These are phyloP conservation scores for Isaurus tuberculatus DNA, from an alignment of 92 coral and sea anemone genomes.

Conservation along the genomic window DNA sequence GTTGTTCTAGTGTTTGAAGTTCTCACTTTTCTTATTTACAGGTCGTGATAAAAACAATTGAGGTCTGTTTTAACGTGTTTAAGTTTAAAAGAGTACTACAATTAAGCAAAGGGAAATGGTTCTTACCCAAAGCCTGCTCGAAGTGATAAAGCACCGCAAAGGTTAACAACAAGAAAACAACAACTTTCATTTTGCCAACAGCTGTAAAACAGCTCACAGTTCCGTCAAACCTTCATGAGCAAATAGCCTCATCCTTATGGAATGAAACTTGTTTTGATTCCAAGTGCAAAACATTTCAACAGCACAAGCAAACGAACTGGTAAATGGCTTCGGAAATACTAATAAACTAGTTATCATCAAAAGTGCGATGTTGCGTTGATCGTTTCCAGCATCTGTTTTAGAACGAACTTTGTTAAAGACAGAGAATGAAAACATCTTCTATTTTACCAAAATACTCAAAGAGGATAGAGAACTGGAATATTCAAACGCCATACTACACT, in stretches of 20 bases:
- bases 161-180: slow-evolving; percentile 12
- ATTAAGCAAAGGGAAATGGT: background rate
- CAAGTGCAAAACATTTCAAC: slow-evolving; percentile 25
- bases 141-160: slow-evolving; percentile 35
- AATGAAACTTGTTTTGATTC: slow-evolving; percentile 39
- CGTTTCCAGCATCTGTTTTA: too few relatives aligned
- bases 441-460: too few relatives aligned
- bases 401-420: too few relatives aligned
- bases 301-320: slow-evolving; percentile 47
- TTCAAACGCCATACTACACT: too few relatives aligned
- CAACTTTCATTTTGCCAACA: slow-evolving; percentile 43
- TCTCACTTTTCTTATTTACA: background rate
- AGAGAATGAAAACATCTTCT: background rate
- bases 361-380: too few relatives aligned
- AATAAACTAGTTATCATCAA: background rate
- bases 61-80: slow-evolving; percentile 2
- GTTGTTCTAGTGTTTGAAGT: too few relatives aligned
- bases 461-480: too few relatives aligned
- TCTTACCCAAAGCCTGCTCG: slow-evolving; percentile 7
- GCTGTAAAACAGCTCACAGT: slow-evolving; percentile 24
- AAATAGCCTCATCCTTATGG: slow-evolving; percentile 47
- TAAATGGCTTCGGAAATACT: background rate
- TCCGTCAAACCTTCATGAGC: slow-evolving; percentile 24
- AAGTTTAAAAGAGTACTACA: background rate
- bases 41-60: background rate